Base-by-base conservation (phyloP, 2,888 invertebrate genomes). In the Cephus rjabovi region DNA sequence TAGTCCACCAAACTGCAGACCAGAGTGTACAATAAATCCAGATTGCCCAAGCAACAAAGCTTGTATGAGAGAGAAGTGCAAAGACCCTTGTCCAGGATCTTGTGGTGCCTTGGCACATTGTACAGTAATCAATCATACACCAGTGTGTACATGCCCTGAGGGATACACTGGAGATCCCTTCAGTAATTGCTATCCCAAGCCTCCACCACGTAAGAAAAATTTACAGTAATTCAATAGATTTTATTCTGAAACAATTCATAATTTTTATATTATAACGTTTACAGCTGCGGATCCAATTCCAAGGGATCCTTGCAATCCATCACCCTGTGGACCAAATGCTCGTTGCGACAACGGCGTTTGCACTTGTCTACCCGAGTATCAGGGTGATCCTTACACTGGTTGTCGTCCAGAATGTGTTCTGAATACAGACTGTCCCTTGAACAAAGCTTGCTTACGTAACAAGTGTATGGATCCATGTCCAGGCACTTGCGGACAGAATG, bases 71-170 rank as follows among this genome's bases (percentile, higher is more conserved):
- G 94, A 95, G 87, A 95, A 94, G 89, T 97, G 97, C 89, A 93
- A 92, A 82, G 96, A 97, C 90, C 96, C 96, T n/a, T 97, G 97
- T 86, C 95, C 95, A 12, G 96, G 96, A 15, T 95, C 95, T 11
- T 97, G 96, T 86, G 95, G 96, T 74, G 86, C 94, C 79, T 93
- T 94, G 85, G 93, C 96, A 78, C 92, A 93, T 83, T 94, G 95
- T 87, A 90, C 90, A 70, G 95, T 96, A 11, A 93, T 95, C 81
- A 95, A 95, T 88, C 96, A 97, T 86, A 95, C 93, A 79, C 96
- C 97, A 1, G 94, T 94, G 76, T 97, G 97, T 89, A 93, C 94
- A 9, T 97, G 97, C 87, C 91, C 94, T 1, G 93, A 94, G 35
- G 95, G 95, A 83, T 96, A 94, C 86, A 93, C 94, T 37, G 97